phyloP scores from a whole-genome alignment of 1,140 invertebrate species.

The Cardiocondyla obscurior region DNA sequence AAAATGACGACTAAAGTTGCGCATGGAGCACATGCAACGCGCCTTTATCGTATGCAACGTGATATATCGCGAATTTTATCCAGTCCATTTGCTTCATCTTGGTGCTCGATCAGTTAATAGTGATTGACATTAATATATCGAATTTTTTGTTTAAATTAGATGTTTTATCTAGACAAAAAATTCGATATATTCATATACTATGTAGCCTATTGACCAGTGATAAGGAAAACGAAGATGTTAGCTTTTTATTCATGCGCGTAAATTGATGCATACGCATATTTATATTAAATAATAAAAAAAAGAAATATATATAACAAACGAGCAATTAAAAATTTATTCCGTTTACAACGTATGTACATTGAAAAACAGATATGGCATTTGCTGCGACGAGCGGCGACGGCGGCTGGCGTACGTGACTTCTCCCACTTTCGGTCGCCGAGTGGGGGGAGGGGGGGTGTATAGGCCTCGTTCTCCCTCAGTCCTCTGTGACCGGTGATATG shows the following conservation, averaged over 20 bases:
- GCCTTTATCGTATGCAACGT: neutral
- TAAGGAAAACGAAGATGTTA: neutral
- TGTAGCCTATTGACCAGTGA: neutral
- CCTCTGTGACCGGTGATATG: too few relatives aligned
- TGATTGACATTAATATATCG: slow-evolving; percentile 22
- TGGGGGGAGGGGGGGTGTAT: too few relatives aligned
- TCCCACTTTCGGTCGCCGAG: too few relatives aligned
- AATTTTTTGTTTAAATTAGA: neutral
- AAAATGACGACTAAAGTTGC: slow-evolving; percentile 10
- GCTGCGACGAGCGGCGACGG: too few relatives aligned
- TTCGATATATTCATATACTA: too few relatives aligned
- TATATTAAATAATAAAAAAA: neutral
- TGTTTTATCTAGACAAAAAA: neutral
- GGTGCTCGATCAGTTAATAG: slow-evolving; percentile 1
- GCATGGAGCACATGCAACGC: neutral
- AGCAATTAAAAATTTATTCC: slow-evolving; percentile 10
- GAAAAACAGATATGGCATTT: too few relatives aligned
- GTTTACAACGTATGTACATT: too few relatives aligned
- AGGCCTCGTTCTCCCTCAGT: too few relatives aligned
- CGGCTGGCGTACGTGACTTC: too few relatives aligned
- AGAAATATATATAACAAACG: neutral
- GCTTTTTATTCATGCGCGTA: neutral
- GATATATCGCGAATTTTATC: slow-evolving; percentile 7
- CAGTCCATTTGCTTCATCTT: slow-evolving; percentile 19
- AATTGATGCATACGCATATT: neutral